Conservation (phyloP, 2,797 vertebrate genomes). For the Pachyuromys duprasi region DNA sequence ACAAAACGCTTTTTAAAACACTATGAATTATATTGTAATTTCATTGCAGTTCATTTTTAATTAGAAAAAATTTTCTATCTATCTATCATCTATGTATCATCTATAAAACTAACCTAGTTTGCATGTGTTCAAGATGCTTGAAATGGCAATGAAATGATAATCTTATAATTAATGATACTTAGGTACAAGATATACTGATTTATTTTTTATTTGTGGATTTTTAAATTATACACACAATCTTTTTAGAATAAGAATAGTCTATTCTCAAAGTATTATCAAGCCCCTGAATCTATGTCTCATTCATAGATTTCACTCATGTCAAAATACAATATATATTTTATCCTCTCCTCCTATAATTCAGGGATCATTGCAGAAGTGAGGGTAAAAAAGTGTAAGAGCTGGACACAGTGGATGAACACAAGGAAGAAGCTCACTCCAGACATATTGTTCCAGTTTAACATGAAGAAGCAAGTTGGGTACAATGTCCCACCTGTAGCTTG, state of each 20-base stretch:
- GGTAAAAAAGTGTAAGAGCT: neutral
- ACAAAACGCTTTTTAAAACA: neutral
- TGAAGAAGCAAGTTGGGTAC: neutral
- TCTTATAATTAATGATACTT: neutral
- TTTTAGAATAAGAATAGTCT: neutral
- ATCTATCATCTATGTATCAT: neutral
- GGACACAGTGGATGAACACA: neutral
- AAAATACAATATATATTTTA: neutral
- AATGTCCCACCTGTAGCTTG: neutral
- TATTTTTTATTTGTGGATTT: neutral
- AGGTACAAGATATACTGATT: neutral
- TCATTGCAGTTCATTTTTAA: neutral
- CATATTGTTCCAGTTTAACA: neutral
- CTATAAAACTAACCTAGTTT: neutral
- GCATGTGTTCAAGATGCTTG: neutral
- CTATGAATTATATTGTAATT: neutral
- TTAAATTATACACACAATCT: neutral
- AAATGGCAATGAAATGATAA: neutral
- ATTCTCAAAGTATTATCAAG: constrained; percentile 19
- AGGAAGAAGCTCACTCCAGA: neutral
- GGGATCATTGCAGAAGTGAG: neutral
- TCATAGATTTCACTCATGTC: neutral
- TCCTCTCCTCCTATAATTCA: neutral
- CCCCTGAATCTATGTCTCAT: neutral
- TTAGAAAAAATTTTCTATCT: neutral